Evolutionary conservation across 1,140 invertebrate genomes (phyloP), one percentile per base, ranked within the genome.

Genomic region (Micrasema longulum): DNA sequence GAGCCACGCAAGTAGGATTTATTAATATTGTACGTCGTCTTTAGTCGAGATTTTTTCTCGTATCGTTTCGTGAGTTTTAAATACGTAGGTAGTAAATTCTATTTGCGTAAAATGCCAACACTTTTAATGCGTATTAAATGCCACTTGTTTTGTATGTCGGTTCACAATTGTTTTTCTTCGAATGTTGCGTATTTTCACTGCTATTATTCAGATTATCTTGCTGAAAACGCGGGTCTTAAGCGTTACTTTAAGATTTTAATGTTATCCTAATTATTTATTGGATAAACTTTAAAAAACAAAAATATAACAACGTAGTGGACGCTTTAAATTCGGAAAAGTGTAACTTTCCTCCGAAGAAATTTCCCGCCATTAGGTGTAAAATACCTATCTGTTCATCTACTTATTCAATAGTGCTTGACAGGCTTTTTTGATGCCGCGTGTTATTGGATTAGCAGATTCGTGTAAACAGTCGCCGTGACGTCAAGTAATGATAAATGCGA

Each of bases 381-480:
- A n/a, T 16, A 14, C 12, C 1, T 31, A 31, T 47, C n/a, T n/a
- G 3, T 45, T 11, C 41, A n/a, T 45, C 14, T n/a, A 47, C 6
- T 47, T n/a, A n/a, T n/a, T n/a, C n/a, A 47, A 47, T 16, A 47
- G 12, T n/a, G 16, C 14, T 47, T 14, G 43, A 47, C 43, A 47
- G 43, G 43, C 18, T 22, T 23, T 23, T 23, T 52, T 52, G 22
- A 47, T 47, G 22, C 43, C 60, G 60, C 60, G 41, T 64, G 60
- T 22, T 47, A 47, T 22, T 31, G 41, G 43, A 64, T 47, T 45
- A 64, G 23, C 38, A 23, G 60, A 64, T 26, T 48, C 22, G 14
- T 64, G 60, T 64, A 64, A 64, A 64, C 60, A 64, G 60, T 64
- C 60, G 22, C 23, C 26, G 41, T 64, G 60, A 64, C 60, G 60